These are phyloP conservation scores for Neostethus bicornis DNA, from an alignment of 2,797 vertebrate species.

Conservation along the genomic window DNA sequence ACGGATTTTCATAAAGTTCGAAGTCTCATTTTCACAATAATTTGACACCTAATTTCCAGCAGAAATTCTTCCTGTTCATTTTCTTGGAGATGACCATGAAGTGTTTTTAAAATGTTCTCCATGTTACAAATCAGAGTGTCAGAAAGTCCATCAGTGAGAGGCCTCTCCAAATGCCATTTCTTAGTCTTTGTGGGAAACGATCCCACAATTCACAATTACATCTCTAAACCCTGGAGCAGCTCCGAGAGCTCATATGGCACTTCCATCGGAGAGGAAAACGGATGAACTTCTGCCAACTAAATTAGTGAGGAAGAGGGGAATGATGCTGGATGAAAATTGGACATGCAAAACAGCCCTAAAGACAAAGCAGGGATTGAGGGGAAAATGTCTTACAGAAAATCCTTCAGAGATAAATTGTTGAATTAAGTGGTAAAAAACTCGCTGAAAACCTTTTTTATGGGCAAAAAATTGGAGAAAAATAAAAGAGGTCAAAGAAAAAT, in stretches of 20 bases:
- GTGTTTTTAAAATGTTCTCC: conserved; percentile 35
- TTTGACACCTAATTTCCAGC: conserved; percentile 40
- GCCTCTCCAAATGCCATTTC: conserved; percentile 45
- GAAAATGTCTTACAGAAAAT: conserved; percentile 14
- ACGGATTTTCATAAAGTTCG: not conserved
- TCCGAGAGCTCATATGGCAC: conserved; percentile 33
- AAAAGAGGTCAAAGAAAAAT: conserved; percentile 14
- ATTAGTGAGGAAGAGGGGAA: conserved; percentile 22
- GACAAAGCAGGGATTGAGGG: conserved; percentile 21
- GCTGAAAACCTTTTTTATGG: too few relatives aligned
- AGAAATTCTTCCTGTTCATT: conserved; percentile 27
- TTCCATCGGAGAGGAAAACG: conserved; percentile 34
- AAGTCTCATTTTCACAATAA: conserved; percentile 35
- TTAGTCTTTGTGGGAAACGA: conserved; percentile 43
- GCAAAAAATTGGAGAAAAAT: conserved; percentile 5
- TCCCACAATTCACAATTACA: conserved; percentile 23
- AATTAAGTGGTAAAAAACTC: too few relatives aligned
- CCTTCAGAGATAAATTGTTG: conserved; percentile 19
- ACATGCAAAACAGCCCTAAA: conserved; percentile 7
- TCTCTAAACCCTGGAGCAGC: conserved; percentile 19
- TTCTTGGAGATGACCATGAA: conserved; percentile 24
- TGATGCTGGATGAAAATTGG: conserved; percentile 7
- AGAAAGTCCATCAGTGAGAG: conserved; percentile 32
- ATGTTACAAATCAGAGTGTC: conserved; percentile 33
- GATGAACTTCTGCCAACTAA: conserved; percentile 29